Evolutionary conservation across 2,113 vertebrate genomes (phyloP), one percentile per base, ranked within the genome.

Genomic region (Bettongia penicillata): DNA sequence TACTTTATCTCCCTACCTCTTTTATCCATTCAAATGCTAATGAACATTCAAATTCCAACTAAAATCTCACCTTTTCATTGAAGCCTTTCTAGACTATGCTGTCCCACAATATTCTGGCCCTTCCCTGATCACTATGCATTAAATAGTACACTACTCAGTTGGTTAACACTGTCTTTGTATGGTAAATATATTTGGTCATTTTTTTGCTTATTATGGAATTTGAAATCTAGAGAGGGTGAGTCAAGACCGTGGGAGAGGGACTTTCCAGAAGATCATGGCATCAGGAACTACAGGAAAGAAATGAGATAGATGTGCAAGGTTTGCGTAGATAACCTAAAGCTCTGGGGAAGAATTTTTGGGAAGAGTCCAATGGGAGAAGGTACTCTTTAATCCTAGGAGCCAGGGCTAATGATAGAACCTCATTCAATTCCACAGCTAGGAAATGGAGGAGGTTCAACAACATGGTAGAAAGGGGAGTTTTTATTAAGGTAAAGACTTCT

Each of bases 1-100:
- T 94, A 68, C 28, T n/a, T 84, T 53, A 91, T 43, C 28, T 48
- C 91, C 55, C 49, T 9, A 89, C 8, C 4, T 11, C 43, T 96
- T 26, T 53, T n/a, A 8, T 48, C 3, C 53, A 9, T 93, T 37
- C 49, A 90, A 11, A 49, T 37, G 31, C 28, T 48, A 4, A 61
- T 95, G 57, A 37, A 37, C 49, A 12, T 94, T 47, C 53, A 90
- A 8, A 49, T 28, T 19, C 47, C n/a, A 5, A 89, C 94, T 90
- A 51, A 93, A 94, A 84, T 93, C 47, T 95, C 53, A 89, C 51
- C 43, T 89, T 19, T 14, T 90, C n/a, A 24, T 84, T 52, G 47
- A 53, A n/a, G 37, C 25, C 61, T 31, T 43, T 49, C 91, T 43
- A 4, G 28, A 53, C 37, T 43, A 5, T 50, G 28, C n/a, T 51